Base-by-base conservation (phyloP, 2,888 invertebrate genomes). In the Cheilosia soror region DNA sequence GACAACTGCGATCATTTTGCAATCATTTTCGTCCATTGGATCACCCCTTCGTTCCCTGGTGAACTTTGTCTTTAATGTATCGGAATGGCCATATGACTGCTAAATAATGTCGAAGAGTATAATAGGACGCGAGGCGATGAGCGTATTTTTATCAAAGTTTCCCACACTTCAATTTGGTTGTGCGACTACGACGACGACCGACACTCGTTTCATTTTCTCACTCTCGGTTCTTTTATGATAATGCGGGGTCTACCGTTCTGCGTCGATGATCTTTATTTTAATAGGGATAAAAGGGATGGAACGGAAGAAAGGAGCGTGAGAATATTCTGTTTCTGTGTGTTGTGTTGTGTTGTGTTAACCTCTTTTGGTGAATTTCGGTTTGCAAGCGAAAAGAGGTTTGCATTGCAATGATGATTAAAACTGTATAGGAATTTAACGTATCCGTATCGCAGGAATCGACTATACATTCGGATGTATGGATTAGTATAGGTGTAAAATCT, bases 251-350 rank as follows among this genome's bases (percentile, higher is more conserved):
- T 47, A 72, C 66, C 62, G 82, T 83, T 83, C 82, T 78, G 82
- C 78, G 82, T 83, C 72, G 82, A 68, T 83, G 82, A 83, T 83
- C 77, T 66, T 57, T 62, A 72, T 60, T 66, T 82, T 71, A 62
- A 20, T 78, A 47, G 72, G 77, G 79, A 79, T 72, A 42, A 72
- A 79, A 79, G 79, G 79, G 82, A 77, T 77, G 77, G 53, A 82
- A 77, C 58, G 77, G 72, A 83, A 83, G 77, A 78, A 83, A 77
- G 62, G 82, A 83, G 62, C 82, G 78, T 83, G 82, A 57, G 82
- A 83, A 83, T 66, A 62, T 78, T 72, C 40, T 77, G 63, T 77
- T 47, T 66, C 40, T 82, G 65, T 75, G 44, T 62, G 27, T 57
- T 53, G 25, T 63, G 31, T 31, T 33, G 33, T 33, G 33, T 9